Conservation (phyloP, 2,888 invertebrate genomes). For the Hypena proboscidalis region DNA sequence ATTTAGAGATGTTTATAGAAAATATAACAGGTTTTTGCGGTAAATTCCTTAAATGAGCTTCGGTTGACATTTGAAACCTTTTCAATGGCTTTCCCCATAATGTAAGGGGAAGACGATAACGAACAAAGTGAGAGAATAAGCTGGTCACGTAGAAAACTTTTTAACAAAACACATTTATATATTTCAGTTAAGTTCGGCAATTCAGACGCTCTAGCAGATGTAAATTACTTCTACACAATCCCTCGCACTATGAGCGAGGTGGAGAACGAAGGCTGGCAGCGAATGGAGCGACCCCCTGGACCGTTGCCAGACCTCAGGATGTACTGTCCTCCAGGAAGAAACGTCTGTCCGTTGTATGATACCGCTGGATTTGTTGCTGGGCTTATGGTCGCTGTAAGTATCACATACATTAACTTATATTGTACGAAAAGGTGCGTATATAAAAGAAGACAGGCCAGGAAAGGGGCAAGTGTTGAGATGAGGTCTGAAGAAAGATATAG, state of each 20-base stretch:
- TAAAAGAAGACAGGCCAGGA: too few relatives aligned
- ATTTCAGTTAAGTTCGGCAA: slow-evolving; percentile 75
- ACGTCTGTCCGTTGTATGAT: slow-evolving; percentile 74
- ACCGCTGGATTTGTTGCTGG: slow-evolving; percentile 75
- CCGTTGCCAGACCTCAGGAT: slow-evolving; percentile 69
- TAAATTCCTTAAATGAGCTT: too few relatives aligned
- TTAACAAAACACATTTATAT: background rate
- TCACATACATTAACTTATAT: too few relatives aligned
- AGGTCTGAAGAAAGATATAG: too few relatives aligned
- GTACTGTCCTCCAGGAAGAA: slow-evolving; percentile 70
- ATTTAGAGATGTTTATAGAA: too few relatives aligned
- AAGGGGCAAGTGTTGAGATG: too few relatives aligned
- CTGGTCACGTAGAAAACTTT: too few relatives aligned
- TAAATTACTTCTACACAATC: slow-evolving; percentile 76
- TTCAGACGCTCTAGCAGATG: slow-evolving; percentile 72
- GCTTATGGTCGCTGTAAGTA: slow-evolving; percentile 75
- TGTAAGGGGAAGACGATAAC: too few relatives aligned
- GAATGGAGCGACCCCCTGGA: slow-evolving; percentile 66
- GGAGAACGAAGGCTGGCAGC: slow-evolving; percentile 66
- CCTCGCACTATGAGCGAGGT: slow-evolving; percentile 72
- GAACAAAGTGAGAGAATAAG: background rate
- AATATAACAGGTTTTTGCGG: too few relatives aligned
- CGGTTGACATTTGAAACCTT: too few relatives aligned
- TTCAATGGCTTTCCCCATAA: too few relatives aligned
- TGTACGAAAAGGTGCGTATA: too few relatives aligned